Base-by-base conservation (phyloP, 2,113 vertebrate species). In the pig (Sus scrofa) region DNA sequence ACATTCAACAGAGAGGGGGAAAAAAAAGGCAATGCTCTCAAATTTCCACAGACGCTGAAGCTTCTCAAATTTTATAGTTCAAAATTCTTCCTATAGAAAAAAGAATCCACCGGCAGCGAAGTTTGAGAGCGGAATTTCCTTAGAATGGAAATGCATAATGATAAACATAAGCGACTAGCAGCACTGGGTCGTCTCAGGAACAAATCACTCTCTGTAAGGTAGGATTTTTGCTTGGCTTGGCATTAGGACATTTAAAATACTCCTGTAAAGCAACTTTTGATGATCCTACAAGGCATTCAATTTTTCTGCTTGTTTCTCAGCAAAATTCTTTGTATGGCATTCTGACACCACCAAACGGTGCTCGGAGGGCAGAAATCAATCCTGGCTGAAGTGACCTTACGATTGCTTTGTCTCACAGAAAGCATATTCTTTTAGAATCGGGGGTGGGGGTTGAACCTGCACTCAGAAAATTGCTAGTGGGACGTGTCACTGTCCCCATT, bases 21-120 rank as follows among this genome's bases (percentile, higher is more conserved):
- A 22, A 52, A 6, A 87, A 78, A 20, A 77, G 63, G 96, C 85
- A 91, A 54, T 9, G 95, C 56, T 93, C 91, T 97, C 96, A 96
- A 96, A 86, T 97, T 98, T 97, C 94, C 89, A 26, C 81, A 67
- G 95, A 93, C 54, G 91, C 91, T 54, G 39, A 91, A 92, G 89
- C 67, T 71, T 96, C 95, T 98, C 97, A 89, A 91, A 91, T 96
- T 24, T 56, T 96, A 87, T 65, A 97, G 96, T 70, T 93, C 71
- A 88, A 75, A 86, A 95, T 86, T 87, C 96, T 97, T 88, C 81
- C 96, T 96, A 98, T 91, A 98, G 96, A 92, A 94, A 77, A 93
- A 97, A 97, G 92, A 70, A 95, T 56, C 81, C 75, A 92, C 75
- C 86, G 19, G 67, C 82, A 91, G 58, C 18, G 78, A 92, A 67